Percentiles rank a stretch among this genome's conserved stretches.
These are phyloP conservation scores for Tolypeutes matacus DNA, from an alignment of 2,797 vertebrate genomes.

Conservation along the genomic window DNA sequence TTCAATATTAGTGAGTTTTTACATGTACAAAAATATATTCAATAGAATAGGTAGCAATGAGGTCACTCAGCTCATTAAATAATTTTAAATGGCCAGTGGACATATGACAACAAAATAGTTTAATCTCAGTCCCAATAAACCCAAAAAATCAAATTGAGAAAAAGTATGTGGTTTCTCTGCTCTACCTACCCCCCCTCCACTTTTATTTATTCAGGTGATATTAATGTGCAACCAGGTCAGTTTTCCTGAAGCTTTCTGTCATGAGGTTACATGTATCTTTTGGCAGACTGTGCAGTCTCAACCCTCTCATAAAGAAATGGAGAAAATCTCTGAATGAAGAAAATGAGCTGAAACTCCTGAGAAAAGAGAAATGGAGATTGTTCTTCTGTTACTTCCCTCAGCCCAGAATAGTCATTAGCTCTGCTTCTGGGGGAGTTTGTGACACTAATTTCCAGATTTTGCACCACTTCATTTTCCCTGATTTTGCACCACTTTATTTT, in stretches of 20 bases:
- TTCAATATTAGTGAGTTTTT: neutral
- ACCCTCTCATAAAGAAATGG: too few relatives aligned
- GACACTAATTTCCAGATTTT: neutral
- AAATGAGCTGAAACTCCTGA: too few relatives aligned
- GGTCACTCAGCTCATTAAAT: neutral
- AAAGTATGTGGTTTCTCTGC: too few relatives aligned
- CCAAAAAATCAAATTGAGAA: neutral
- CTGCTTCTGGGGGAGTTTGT: neutral
- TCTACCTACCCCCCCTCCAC: too few relatives aligned
- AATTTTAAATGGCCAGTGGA: neutral
- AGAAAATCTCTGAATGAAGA: too few relatives aligned
- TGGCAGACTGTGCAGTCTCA: neutral
- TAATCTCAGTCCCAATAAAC: neutral
- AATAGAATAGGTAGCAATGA: neutral
- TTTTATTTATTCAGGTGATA: too few relatives aligned
- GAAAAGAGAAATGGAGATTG: too few relatives aligned
- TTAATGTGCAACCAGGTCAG: neutral
- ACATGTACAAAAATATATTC: neutral
- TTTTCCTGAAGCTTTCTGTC: neutral
- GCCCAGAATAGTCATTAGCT: neutral
- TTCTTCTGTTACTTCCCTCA: too few relatives aligned
- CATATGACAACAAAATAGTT: neutral
- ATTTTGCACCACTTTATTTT: too few relatives aligned
- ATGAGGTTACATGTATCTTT: neutral
- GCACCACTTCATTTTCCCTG: too few relatives aligned